These are phyloP conservation scores for Anaspis maculata DNA, from an alignment of 2,888 invertebrate species.

Conservation along the genomic window DNA sequence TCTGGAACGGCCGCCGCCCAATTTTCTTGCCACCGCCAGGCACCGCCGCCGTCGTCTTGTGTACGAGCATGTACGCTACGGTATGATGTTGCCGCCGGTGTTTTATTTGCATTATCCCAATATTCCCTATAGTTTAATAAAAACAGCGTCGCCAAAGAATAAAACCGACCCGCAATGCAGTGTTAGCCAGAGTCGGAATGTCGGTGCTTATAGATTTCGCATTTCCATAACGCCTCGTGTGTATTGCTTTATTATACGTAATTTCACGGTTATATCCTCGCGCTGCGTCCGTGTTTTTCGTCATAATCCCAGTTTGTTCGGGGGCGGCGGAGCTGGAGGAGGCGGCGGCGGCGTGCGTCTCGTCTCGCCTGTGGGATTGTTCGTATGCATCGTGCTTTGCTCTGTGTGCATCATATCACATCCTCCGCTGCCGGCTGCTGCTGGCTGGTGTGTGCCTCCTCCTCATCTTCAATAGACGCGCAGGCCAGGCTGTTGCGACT, in stretches of 20 bases:
- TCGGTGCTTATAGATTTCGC: constrained; percentile 31
- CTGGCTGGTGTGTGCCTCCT: no score
- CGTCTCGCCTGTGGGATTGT: constrained; percentile 22
- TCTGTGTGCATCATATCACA: constrained; percentile 15
- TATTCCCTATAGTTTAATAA: constrained; percentile 19
- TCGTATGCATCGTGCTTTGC: constrained; percentile 23
- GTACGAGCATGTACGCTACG: constrained; percentile 3
- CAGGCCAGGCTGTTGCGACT: no score
- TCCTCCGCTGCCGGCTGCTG: no score
- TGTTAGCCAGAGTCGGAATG: constrained; percentile 23
- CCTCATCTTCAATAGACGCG: no score
- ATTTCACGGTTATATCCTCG: constrained; percentile 22
- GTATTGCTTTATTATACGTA: constrained; percentile 33
- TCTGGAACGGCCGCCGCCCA: no score
- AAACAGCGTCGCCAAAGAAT: constrained; percentile 25
- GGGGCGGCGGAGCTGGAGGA: constrained; percentile 8
- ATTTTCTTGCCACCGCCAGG: no score
- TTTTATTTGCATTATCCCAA: constrained; percentile 14
- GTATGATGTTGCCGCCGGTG: no score
- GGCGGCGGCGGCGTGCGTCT: constrained; percentile 10
- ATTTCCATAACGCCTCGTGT: constrained; percentile 32
- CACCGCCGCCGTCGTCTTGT: constrained; percentile 4
- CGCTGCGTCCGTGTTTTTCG: constrained; percentile 15
- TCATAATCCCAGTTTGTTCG: constrained; percentile 16
- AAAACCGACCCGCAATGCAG: constrained; percentile 33